Base-by-base conservation (phyloP, 2,797 vertebrate genomes). In the Xenentodon cancila region DNA sequence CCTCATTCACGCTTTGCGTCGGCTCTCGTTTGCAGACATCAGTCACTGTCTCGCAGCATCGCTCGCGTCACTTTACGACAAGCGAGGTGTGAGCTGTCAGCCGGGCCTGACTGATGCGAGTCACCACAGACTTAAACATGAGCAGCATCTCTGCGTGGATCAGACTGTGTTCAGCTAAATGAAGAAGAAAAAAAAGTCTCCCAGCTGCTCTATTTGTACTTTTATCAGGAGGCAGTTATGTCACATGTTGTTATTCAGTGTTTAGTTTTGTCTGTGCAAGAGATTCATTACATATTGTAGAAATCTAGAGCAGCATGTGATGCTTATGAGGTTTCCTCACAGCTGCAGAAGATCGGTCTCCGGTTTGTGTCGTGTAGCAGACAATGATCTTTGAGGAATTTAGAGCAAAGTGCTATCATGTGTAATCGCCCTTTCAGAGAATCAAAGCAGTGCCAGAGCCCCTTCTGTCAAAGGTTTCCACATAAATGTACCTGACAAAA, bases 1-100 rank as follows among this genome's bases (percentile, higher is more conserved):
- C 75, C 78, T 80, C 51, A 72, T 86, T 81, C 77, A 34, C 74
- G 77, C 83, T 60, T 83, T 32, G 64, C 55, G 64, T 81, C 87
- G n/a, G 78, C 69, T 49, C 48, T 52, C 11, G 19, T 57, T 59
- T 76, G 0, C 67, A 32, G 45, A 50, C 64, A 69, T 80, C 80
- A 32, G 66, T 80, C 81, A 61, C 65, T 20, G 48, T 66, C 79
- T 60, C 8, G 55, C 68, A 46, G 64, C 71, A 34, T 76, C 42
- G 21, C 56, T 71, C 40, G 1, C 57, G 81, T 81, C 82, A 32
- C 62, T 67, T 53, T 43, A 46, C 37, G 21, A 63, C 54, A 20
- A n/a, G 16, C 22, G 48, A 77, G 77, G 71, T 54, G 83, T 19
- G 75, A 82, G 51, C 64, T 9, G 45, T n/a, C 63, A 3, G 50